Percentiles rank a stretch among this genome's conserved stretches.
phyloP scores from a whole-genome alignment of 2,888 invertebrate genomes.

The Mesorhabditis belari region DNA sequence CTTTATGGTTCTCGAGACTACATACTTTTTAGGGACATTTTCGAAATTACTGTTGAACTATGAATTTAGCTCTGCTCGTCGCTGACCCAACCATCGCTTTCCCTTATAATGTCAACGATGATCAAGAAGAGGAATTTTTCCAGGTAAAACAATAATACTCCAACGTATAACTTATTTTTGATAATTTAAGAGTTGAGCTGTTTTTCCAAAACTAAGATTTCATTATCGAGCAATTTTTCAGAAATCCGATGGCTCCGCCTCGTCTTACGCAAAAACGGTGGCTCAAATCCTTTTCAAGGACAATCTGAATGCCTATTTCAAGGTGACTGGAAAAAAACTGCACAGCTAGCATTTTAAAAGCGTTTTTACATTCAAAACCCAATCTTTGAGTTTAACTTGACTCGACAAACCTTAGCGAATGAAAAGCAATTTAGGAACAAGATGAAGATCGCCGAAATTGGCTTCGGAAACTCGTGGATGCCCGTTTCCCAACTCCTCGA shows the following conservation, averaged over 20 bases:
- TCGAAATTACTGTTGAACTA: no score
- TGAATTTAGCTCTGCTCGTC: no score
- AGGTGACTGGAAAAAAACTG: conserved; percentile 9
- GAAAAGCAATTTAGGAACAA: not conserved
- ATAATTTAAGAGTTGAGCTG: not conserved
- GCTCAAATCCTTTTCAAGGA: conserved; percentile 25
- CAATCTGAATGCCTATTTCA: conserved; percentile 25
- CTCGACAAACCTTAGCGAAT: not conserved
- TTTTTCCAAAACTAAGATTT: not conserved
- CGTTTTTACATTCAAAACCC: not conserved
- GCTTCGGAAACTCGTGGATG: not conserved
- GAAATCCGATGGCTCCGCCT: conserved; percentile 17
- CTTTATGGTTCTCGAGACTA: no score
- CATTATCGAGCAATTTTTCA: conserved; percentile 20
- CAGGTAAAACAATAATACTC: not conserved
- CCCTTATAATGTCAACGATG: not conserved
- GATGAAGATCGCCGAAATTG: not conserved
- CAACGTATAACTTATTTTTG: not conserved
- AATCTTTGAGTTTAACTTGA: not conserved
- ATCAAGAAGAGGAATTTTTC: not conserved
- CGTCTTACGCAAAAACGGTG: conserved; percentile 24
- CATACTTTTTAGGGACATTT: no score
- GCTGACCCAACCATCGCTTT: not conserved
- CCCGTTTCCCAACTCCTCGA: not conserved
- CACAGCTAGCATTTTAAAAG: not conserved